These are phyloP conservation scores for Drosophila takahashii DNA, from an alignment of 1,140 invertebrate genomes.

Conservation along the genomic window DNA sequence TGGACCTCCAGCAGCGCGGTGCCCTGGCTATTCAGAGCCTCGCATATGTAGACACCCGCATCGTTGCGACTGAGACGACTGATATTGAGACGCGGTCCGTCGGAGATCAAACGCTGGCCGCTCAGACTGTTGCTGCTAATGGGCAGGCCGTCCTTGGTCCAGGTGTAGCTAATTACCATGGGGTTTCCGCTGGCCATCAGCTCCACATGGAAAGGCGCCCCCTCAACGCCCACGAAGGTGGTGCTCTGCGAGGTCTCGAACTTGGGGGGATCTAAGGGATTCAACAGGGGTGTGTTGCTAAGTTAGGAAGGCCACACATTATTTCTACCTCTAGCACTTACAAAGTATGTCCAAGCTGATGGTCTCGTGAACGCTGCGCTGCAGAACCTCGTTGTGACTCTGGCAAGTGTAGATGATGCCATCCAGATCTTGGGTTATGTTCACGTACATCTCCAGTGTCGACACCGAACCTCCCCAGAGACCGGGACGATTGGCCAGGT, in stretches of 20 bases:
- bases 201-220: conserved; percentile 91
- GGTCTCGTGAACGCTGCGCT: conserved; percentile 93
- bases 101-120: conserved; percentile 88
- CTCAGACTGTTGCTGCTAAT: conserved; percentile 85
- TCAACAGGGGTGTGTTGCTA: not conserved
- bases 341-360: conserved; percentile 95
- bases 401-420: conserved; percentile 96
- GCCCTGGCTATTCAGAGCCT: conserved; percentile 95
- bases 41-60: conserved; percentile 94
- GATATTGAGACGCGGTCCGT: conserved; percentile 93
- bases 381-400: conserved; percentile 92
- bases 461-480: conserved; percentile 93
- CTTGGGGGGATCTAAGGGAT: conserved; percentile 89
- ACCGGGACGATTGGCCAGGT: conserved; percentile 89
- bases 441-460: conserved; percentile 91
- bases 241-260: conserved; percentile 87
- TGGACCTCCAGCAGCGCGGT: conserved; percentile 91
- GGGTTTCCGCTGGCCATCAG: conserved; percentile 95
- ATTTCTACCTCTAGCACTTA: conserved; percentile 87
- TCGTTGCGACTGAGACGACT: conserved; percentile 91
- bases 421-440: conserved; percentile 94
- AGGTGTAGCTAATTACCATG: conserved; percentile 92
- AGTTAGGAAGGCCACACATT: not conserved
- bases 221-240: conserved; percentile 91
- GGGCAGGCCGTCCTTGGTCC: conserved; percentile 93